Percentiles rank a stretch among this genome's conserved stretches.
Conservation (phyloP, 2,888 invertebrate genomes). For the Tetragonisca angustula region DNA sequence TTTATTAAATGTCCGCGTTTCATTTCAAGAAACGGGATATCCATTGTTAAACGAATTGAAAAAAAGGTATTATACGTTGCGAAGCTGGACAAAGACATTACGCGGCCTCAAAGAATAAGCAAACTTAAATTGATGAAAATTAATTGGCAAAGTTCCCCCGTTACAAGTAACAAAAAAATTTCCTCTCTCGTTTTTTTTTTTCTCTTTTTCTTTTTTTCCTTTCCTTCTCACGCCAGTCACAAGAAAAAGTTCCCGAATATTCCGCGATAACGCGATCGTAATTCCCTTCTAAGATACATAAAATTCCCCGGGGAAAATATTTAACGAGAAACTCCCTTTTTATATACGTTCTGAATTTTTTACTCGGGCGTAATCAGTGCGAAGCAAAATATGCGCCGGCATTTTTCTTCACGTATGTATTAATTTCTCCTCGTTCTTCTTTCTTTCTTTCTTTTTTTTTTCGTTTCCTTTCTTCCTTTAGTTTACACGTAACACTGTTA, state of each 20-base stretch:
- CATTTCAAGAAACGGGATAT: no score
- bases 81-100: no score
- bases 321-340: not conserved
- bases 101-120: no score
- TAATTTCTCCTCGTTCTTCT: not conserved
- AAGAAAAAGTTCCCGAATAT: not conserved
- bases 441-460: no score
- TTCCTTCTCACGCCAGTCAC: not conserved
- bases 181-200: not conserved
- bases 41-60: no score
- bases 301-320: not conserved
- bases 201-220: no score
- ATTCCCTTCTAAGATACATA: not conserved
- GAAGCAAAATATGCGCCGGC: not conserved
- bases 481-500: not conserved
- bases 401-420: not conserved
- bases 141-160: slow-evolving; percentile 13
- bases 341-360: not conserved
- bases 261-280: slow-evolving; percentile 9
- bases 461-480: not conserved
- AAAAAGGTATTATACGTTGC: no score
- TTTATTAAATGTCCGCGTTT: not conserved
- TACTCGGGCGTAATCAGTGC: not conserved
- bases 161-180: slow-evolving; percentile 3
- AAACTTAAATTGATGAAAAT: slow-evolving; percentile 8